phyloP scores from a whole-genome alignment of 2,113 vertebrate genomes.

The Cyphomyrus discorhynchus region DNA sequence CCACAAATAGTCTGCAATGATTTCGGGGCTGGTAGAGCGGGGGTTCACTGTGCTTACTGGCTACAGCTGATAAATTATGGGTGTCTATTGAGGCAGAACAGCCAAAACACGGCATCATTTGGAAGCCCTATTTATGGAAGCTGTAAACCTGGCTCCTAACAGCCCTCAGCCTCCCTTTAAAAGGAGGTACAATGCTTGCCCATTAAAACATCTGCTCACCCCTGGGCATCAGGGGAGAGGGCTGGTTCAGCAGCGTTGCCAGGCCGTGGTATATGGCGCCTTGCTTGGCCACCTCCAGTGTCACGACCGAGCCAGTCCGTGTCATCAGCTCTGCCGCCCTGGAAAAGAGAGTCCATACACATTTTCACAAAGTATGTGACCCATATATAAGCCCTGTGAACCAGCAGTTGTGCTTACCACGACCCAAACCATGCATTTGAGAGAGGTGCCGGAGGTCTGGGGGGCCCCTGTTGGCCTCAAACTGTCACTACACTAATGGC shows the following conservation, averaged over 20 bases:
- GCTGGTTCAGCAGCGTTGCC: constrained; percentile 93
- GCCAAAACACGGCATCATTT: background rate
- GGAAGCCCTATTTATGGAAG: background rate
- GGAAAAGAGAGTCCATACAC: constrained; percentile 11
- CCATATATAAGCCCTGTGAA: background rate
- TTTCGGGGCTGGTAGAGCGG: too few species aligned
- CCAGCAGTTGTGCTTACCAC: background rate
- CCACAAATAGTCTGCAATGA: background rate
- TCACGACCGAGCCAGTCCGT: constrained; percentile 91
- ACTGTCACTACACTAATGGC: background rate
- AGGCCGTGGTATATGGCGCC: constrained; percentile 96
- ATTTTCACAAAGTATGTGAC: background rate
- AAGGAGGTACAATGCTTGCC: background rate
- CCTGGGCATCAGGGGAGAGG: constrained; percentile 92
- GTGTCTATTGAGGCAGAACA: background rate
- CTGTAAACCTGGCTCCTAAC: background rate
- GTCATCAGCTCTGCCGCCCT: constrained; percentile 99
- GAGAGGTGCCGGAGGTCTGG: background rate
- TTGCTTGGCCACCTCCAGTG: constrained; percentile 94
- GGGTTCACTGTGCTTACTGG: background rate
- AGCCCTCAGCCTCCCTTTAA: background rate
- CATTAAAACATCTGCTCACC: constrained; percentile 55
- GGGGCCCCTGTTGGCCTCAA: background rate
- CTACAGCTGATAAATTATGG: background rate
- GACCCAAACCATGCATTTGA: background rate